Conservation (phyloP, 1,140 invertebrate genomes). For the Neodiprion fabricii region DNA sequence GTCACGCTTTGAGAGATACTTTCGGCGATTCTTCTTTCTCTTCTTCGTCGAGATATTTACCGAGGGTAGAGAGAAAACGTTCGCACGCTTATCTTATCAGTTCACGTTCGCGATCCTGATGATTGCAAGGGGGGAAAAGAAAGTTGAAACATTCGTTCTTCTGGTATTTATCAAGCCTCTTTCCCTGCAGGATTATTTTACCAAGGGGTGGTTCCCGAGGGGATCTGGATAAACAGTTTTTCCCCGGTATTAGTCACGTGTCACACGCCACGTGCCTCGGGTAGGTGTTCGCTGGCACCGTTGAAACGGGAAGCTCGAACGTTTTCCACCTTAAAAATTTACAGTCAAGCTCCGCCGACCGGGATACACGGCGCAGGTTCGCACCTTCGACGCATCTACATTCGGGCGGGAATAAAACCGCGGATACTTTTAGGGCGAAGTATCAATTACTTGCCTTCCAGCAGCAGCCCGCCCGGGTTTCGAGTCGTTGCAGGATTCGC, state of each 20-base stretch:
- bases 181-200: not conserved
- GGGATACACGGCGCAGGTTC: too few relatives aligned
- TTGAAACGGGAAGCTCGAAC: not conserved
- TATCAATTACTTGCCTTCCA: not conserved
- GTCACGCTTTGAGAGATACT: too few relatives aligned
- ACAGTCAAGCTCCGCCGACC: not conserved
- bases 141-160: not conserved
- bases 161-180: not conserved
- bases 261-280: not conserved
- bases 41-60: not conserved
- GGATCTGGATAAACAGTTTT: constrained; percentile 13
- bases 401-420: not conserved
- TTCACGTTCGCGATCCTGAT: not conserved
- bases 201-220: not conserved
- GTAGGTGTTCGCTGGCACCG: not conserved
- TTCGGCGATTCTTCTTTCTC: too few relatives aligned
- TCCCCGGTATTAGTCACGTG: constrained; percentile 4
- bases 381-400: not conserved
- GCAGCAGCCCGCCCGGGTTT: not conserved
- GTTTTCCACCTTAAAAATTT: constrained; percentile 1
- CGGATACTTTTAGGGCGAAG: not conserved
- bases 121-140: not conserved
- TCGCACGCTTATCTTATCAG: not conserved
- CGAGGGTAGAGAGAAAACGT: not conserved
- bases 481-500: not conserved